Conservation (phyloP, 2,113 vertebrate genomes). For the Platichthys stellatus region DNA sequence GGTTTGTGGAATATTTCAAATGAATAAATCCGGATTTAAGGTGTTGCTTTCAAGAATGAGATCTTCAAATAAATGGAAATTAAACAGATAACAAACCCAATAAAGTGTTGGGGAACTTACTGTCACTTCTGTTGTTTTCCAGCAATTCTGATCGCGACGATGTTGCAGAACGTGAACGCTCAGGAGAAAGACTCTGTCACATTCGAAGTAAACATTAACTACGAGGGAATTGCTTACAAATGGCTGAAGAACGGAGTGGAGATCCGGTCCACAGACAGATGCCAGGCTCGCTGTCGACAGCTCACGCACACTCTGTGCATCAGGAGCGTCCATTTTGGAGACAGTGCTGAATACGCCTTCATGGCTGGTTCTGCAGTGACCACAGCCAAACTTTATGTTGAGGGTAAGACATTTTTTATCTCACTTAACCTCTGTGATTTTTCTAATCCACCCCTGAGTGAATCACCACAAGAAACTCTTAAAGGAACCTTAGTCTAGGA, state of each 20-base stretch:
- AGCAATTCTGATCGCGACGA: slow-evolving; percentile 83
- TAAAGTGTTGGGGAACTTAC: background rate
- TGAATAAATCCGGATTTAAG: too few species aligned
- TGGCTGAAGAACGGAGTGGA: slow-evolving; percentile 98
- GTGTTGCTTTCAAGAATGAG: too few species aligned
- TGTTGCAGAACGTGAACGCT: slow-evolving; percentile 93
- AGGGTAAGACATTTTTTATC: slow-evolving; percentile 82
- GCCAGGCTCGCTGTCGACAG: slow-evolving; percentile 91
- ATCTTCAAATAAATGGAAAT: too few species aligned
- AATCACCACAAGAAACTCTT: too few species aligned
- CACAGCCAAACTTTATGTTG: slow-evolving; percentile 90
- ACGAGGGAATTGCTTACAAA: slow-evolving; percentile 93
- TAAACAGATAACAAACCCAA: too few species aligned
- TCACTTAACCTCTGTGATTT: background rate
- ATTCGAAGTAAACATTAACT: slow-evolving; percentile 95
- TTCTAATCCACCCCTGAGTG: background rate
- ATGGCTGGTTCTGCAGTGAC: slow-evolving; percentile 90
- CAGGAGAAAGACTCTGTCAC: slow-evolving; percentile 97
- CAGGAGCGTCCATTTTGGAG: slow-evolving; percentile 96
- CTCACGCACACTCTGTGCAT: slow-evolving; percentile 92
- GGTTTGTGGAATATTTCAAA: too few species aligned
- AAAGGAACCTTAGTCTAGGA: background rate
- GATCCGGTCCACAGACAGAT: slow-evolving; percentile 94
- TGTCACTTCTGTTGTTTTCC: slow-evolving; percentile 17
- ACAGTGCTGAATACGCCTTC: slow-evolving; percentile 94